Base-by-base conservation (phyloP, 2,797 vertebrate genomes). In the Sebastes reedi region DNA sequence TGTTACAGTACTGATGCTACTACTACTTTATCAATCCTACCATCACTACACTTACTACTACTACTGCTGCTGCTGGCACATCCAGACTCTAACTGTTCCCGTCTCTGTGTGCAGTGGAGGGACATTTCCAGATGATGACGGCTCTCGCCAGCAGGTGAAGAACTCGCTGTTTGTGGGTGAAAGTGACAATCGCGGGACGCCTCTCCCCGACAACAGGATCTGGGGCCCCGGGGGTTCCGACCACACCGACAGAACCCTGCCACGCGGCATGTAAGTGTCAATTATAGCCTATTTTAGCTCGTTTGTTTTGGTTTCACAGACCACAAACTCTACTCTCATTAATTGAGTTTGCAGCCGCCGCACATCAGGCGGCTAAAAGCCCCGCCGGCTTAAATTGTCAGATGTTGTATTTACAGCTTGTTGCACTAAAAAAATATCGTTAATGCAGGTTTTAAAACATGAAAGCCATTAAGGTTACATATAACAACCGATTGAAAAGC, bases 101-200 rank as follows among this genome's bases (percentile, higher is more conserved):
- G 1, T 84, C 5, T 81, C 10, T 88, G 80, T 81, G 66, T 72
- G 8, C 86, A 99, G 98, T 0, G 98, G 98, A 6, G 98, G 98
- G 1, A 99, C 98, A 0, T 99, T 99, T 90, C 98, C 98, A 0
- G 98, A 99, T 0, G 98, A 99, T 0, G 98, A 99, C 0, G 98
- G 98, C 70, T 99, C 98, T 8, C 97, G 95, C 82, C 98, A 99
- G 94, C 96, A 99, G 88, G 97, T 99, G 86, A 98, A 97, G 90
- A 99, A 99, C 94, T 98, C 98, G 13, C 82, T 99, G 72, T 99
- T 99, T 88, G 98, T 99, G 2, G 98, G 98, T 0, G 98, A 99
- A 93, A 99, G 98, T 12, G 95, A 95, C 29, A 99, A 99, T 50
- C 94, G 93, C 30, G 98, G 98, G 58, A 99, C 96, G 0, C 94